Evolutionary conservation across 2,797 vertebrate species (phyloP).

Genomic region (Darevskia mixta): DNA sequence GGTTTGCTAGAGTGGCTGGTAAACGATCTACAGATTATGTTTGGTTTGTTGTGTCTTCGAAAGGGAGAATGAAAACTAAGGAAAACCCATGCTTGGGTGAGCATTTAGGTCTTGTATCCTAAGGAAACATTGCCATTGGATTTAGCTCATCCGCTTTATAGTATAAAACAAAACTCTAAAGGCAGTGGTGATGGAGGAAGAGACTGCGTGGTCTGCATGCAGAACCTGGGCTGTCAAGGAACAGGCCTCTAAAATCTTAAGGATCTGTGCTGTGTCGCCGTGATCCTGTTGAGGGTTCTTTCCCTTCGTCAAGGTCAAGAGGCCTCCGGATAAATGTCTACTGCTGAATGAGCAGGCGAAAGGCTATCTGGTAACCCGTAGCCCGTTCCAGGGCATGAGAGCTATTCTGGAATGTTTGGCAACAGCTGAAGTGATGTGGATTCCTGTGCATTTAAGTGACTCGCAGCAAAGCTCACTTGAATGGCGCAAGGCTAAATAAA

Average conservation of each 20-base stretch:
- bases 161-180: not conserved
- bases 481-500: slow-evolving; percentile 32
- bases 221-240: not conserved
- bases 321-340: not conserved
- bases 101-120: not conserved
- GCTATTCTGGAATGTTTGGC: slow-evolving; percentile 13
- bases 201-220: too few relatives aligned
- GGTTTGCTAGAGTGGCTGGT: not conserved
- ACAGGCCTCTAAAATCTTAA: not conserved
- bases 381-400: slow-evolving; percentile 14
- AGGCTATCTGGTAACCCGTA: slow-evolving; percentile 3
- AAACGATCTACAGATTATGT: not conserved
- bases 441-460: not conserved
- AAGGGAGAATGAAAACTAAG: not conserved
- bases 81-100: not conserved
- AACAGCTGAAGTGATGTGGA: slow-evolving; percentile 13
- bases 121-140: not conserved
- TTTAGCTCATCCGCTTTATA: not conserved
- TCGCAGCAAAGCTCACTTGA: slow-evolving; percentile 23
- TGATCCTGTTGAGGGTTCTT: not conserved
- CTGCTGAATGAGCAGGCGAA: slow-evolving; percentile 26
- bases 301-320: not conserved
- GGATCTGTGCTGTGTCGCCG: not conserved
- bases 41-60: not conserved
- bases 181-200: not conserved